phyloP scores from a whole-genome alignment of 2,797 vertebrate species.

The Discoglossus pictus region DNA sequence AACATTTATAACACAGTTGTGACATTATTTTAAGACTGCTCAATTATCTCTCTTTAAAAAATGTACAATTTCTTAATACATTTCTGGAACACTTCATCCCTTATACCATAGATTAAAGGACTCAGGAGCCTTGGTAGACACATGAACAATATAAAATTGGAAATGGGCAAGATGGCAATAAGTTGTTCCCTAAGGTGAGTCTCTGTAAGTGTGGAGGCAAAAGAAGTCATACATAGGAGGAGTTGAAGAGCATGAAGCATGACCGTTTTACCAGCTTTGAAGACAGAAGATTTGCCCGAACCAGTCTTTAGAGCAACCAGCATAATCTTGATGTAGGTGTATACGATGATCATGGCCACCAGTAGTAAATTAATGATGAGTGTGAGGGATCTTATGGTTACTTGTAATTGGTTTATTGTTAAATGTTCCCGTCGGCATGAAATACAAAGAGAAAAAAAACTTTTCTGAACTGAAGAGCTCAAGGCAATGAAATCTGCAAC shows the following conservation, averaged over 20 bases:
- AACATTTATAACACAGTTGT: too few relatives aligned
- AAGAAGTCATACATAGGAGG: constrained; percentile 7
- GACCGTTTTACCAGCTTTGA: constrained; percentile 2
- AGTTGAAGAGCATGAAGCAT: constrained; percentile 18
- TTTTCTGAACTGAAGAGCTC: neutral
- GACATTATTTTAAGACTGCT: too few relatives aligned
- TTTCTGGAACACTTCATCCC: constrained; percentile 21
- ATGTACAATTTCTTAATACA: neutral
- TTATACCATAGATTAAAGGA: constrained; percentile 27
- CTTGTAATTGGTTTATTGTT: neutral
- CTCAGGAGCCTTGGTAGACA: constrained; percentile 19
- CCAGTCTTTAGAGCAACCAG: neutral
- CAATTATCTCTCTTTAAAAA: too few relatives aligned
- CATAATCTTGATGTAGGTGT: neutral
- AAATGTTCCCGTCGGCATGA: neutral
- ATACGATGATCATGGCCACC: neutral
- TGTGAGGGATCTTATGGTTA: neutral
- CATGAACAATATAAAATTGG: constrained; percentile 8
- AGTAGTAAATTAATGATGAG: neutral
- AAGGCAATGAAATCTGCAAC: neutral
- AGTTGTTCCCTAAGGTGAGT: neutral
- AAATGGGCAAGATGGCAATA: neutral
- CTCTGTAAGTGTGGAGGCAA: constrained; percentile 61
- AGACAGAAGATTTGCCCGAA: neutral
- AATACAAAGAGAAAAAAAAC: neutral